Conservation (phyloP, 2,113 vertebrate species). For the Herpailurus yagouaroundi region DNA sequence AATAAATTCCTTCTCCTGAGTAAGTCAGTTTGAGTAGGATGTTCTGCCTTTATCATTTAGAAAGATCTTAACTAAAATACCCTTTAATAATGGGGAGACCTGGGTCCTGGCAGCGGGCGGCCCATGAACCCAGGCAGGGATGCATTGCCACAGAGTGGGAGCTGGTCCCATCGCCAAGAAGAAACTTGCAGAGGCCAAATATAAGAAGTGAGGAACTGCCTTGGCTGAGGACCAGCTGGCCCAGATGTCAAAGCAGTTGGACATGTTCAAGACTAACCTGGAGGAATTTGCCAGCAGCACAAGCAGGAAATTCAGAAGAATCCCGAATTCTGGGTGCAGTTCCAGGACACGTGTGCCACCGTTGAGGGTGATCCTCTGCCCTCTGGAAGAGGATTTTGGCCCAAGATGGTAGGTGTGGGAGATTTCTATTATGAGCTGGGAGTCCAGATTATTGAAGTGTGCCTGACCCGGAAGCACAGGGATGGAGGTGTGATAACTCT, state of each 20-base stretch:
- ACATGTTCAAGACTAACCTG: slow-evolving; percentile 94
- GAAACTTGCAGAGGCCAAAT: slow-evolving; percentile 96
- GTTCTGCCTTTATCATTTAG: slow-evolving; percentile 11
- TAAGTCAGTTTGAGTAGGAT: background rate
- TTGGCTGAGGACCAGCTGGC: slow-evolving; percentile 95
- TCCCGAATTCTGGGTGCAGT: slow-evolving; percentile 94
- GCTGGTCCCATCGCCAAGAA: slow-evolving; percentile 95
- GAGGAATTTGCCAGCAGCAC: slow-evolving; percentile 97
- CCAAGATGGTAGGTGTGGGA: slow-evolving; percentile 96
- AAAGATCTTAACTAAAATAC: background rate
- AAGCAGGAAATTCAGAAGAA: slow-evolving; percentile 96
- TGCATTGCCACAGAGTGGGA: slow-evolving; percentile 94
- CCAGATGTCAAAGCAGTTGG: slow-evolving; percentile 98
- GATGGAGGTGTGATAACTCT: slow-evolving; percentile 97
- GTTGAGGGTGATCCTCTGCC: slow-evolving; percentile 95
- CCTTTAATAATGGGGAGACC: background rate
- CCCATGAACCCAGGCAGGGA: slow-evolving; percentile 65
- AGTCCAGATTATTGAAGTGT: slow-evolving; percentile 96
- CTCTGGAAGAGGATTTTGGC: slow-evolving; percentile 99
- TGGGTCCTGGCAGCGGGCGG: background rate
- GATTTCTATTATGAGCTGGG: slow-evolving; percentile 98
- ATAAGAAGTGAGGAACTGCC: slow-evolving; percentile 95
- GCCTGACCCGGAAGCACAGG: slow-evolving; percentile 94
- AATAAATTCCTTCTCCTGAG: background rate
- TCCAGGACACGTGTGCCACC: slow-evolving; percentile 97